These are phyloP conservation scores for Aselliscus stoliczkanus DNA, from an alignment of 2,797 vertebrate genomes.

Conservation along the genomic window DNA sequence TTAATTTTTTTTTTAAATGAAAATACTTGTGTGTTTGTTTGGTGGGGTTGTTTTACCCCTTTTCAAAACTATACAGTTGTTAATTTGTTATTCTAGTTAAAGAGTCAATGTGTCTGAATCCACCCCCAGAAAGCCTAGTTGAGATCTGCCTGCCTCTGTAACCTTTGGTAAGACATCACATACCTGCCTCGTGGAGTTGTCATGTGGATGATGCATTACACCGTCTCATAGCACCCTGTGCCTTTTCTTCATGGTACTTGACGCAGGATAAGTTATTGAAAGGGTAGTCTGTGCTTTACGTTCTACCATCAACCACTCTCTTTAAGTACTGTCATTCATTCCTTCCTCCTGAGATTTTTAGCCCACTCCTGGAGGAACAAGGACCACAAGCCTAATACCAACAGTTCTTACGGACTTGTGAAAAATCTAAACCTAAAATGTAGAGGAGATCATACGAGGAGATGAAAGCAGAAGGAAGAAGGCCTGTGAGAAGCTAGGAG, in stretches of 20 bases:
- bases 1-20: not conserved
- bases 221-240: not conserved
- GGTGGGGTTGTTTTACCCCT: not conserved
- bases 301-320: not conserved
- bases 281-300: not conserved
- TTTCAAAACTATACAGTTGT: not conserved
- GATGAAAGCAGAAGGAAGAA: not conserved
- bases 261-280: not conserved
- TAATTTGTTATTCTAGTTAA: not conserved
- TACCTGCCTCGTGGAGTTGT: not conserved
- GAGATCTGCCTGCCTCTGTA: not conserved
- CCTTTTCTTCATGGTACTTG: not conserved
- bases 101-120: not conserved
- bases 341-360: not conserved
- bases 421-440: not conserved
- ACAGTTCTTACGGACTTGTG: not conserved
- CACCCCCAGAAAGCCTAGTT: not conserved
- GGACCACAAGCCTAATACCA: not conserved
- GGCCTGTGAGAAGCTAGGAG: not conserved
- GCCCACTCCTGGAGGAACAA: not conserved
- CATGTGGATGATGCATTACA: not conserved
- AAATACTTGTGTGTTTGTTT: not conserved
- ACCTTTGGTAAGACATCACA: not conserved
- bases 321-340: not conserved
- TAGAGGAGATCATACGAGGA: not conserved